phyloP scores from a whole-genome alignment of 37 sponge, comb jelly and placozoan species.

The Aplysina aerophoba region DNA sequence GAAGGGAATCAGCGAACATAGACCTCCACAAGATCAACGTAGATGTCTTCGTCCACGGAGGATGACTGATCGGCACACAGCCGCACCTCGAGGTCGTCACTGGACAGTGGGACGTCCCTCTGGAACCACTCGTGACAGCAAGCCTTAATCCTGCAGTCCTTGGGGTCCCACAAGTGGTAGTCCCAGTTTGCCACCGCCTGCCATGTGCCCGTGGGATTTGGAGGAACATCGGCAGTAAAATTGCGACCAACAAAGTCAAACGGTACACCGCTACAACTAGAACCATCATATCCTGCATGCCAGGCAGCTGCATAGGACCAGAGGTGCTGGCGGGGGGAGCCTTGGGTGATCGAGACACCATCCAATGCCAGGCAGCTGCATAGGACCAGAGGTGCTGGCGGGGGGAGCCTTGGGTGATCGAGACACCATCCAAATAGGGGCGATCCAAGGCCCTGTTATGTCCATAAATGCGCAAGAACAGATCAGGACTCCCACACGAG shows the following conservation, averaged over 20 bases:
- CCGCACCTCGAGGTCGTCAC: neutral
- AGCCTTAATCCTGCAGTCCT: neutral
- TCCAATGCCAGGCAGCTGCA: neutral
- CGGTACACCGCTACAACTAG: neutral
- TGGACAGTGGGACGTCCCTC: neutral
- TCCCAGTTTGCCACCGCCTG: neutral
- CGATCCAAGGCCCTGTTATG: neutral
- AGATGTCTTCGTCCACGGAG: neutral
- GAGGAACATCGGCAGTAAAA: neutral
- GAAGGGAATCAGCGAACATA: too few relatives aligned
- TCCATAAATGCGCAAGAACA: too few relatives aligned
- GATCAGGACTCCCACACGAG: neutral
- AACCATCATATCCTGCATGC: neutral
- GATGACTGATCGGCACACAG: neutral
- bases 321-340: too few relatives aligned
- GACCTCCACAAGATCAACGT: slow-evolving; percentile 10
- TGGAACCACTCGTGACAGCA: neutral
- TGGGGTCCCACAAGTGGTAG: slow-evolving; percentile 11
- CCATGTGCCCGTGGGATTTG: neutral
- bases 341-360: too few relatives aligned
- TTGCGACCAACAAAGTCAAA: neutral
- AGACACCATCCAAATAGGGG: neutral
- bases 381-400: neutral
- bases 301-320: too few relatives aligned
- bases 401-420: neutral